A percentile compares a stretch with the other conserved stretches of the same genome.
Conservation (phyloP, 1,140 invertebrate species). For the Neodiprion fabricii region DNA sequence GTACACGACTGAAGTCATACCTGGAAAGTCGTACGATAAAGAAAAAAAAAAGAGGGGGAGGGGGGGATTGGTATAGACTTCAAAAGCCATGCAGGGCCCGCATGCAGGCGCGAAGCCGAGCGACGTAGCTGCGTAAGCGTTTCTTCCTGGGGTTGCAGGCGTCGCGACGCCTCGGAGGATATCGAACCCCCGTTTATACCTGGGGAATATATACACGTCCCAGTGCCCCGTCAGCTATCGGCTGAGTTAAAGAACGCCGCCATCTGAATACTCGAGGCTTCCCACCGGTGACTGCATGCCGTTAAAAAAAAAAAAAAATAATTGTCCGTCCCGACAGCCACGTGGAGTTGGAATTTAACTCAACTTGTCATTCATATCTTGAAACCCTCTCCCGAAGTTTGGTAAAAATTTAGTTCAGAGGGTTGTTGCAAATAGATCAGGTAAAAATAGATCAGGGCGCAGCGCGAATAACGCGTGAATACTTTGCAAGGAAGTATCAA, state of each 20-base stretch:
- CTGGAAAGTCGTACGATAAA: no score
- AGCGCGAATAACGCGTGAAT: no score
- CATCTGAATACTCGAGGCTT: slow-evolving; percentile 8
- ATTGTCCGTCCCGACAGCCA: not conserved
- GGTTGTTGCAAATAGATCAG: no score
- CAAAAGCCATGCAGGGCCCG: not conserved
- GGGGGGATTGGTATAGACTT: no score
- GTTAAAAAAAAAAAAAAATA: not conserved
- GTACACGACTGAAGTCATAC: no score
- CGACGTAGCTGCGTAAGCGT: slow-evolving; percentile 8
- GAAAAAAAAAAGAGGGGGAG: no score
- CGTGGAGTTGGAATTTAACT: not conserved
- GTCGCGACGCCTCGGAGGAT: not conserved
- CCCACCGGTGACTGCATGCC: no score
- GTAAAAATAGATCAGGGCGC: no score
- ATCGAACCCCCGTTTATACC: slow-evolving; percentile 1
- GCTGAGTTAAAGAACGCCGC: not conserved
- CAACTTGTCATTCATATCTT: no score
- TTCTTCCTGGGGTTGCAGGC: not conserved
- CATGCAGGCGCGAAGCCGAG: not conserved
- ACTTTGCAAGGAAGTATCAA: not conserved
- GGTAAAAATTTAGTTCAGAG: no score
- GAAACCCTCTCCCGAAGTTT: no score
- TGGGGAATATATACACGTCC: not conserved
- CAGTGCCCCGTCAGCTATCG: slow-evolving; percentile 8